Percentiles rank a stretch among this genome's conserved stretches.
phyloP scores from a whole-genome alignment of 2,113 vertebrate species.

The Dascyllus trimaculatus region DNA sequence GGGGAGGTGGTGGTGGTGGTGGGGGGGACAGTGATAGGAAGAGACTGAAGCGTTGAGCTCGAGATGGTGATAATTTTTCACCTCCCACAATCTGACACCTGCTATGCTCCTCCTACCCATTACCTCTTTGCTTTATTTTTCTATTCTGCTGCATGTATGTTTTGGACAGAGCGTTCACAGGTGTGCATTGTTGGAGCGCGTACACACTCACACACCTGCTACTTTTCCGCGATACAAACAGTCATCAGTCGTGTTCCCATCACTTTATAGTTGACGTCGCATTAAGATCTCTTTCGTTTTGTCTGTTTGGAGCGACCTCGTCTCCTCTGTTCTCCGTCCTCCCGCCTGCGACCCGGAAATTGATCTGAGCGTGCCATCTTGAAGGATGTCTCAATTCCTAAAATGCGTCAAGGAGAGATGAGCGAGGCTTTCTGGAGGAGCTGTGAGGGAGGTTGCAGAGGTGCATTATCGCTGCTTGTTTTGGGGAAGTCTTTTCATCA shows the following conservation, averaged over 20 bases:
- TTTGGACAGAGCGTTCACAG: neutral
- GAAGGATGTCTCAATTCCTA: too few relatives aligned
- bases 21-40: slow-evolving; percentile 53
- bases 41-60: slow-evolving; percentile 70
- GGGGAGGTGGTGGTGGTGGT: slow-evolving; percentile 23
- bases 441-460: too few relatives aligned
- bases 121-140: slow-evolving; percentile 48
- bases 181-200: neutral
- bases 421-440: too few relatives aligned
- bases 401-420: too few relatives aligned
- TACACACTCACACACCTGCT: neutral
- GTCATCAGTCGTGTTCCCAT: neutral
- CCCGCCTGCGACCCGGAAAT: too few relatives aligned
- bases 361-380: too few relatives aligned
- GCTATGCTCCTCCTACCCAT: slow-evolving; percentile 42
- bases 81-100: slow-evolving; percentile 66
- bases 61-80: slow-evolving; percentile 66
- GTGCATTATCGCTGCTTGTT: too few relatives aligned
- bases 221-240: neutral
- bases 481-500: too few relatives aligned
- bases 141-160: slow-evolving; percentile 2
- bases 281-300: too few relatives aligned
- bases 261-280: too few relatives aligned
- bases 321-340: too few relatives aligned
- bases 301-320: too few relatives aligned